phyloP scores from a whole-genome alignment of 1,140 invertebrate genomes.

The Diorhabda sublineata region DNA sequence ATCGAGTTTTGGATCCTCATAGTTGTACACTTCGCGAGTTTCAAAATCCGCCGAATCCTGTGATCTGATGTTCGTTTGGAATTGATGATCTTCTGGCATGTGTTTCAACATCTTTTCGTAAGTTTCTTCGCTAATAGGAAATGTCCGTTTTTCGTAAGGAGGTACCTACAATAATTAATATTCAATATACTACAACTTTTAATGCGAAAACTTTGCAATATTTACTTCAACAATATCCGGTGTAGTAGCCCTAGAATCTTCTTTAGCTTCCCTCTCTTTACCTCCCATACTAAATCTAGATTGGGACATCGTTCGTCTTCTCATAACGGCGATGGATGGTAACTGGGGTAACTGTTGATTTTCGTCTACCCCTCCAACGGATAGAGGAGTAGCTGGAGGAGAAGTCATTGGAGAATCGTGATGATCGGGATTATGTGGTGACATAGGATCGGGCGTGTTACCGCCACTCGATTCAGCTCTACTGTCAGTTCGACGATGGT shows the following conservation, averaged over 20 bases:
- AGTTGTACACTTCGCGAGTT: constrained; percentile 17
- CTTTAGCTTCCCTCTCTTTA: constrained; percentile 46
- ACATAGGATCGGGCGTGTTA: constrained; percentile 64
- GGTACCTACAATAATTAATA: constrained; percentile 39
- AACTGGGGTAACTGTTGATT: constrained; percentile 35
- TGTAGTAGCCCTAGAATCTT: constrained; percentile 30
- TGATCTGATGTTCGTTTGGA: constrained; percentile 41
- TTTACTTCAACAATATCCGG: constrained; percentile 24
- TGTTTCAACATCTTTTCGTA: constrained; percentile 66
- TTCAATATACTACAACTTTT: neutral
- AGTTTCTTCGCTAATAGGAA: constrained; percentile 67
- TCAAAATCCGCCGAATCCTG: constrained; percentile 33
- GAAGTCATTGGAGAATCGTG: constrained; percentile 54
- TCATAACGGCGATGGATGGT: constrained; percentile 46
- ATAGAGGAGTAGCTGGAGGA: constrained; percentile 56
- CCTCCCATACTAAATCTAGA: constrained; percentile 46
- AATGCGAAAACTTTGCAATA: neutral
- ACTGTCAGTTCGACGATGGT: constrained; percentile 61
- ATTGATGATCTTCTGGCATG: constrained; percentile 61
- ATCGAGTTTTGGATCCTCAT: constrained; percentile 34
- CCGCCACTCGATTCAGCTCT: constrained; percentile 66
- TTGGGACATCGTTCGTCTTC: constrained; percentile 53
- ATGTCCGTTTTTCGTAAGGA: constrained; percentile 70
- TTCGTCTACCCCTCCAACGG: constrained; percentile 38
- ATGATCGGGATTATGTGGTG: constrained; percentile 46